Evolutionary conservation across 2,113 vertebrate species (phyloP).

Genomic region (Indicator indicator): DNA sequence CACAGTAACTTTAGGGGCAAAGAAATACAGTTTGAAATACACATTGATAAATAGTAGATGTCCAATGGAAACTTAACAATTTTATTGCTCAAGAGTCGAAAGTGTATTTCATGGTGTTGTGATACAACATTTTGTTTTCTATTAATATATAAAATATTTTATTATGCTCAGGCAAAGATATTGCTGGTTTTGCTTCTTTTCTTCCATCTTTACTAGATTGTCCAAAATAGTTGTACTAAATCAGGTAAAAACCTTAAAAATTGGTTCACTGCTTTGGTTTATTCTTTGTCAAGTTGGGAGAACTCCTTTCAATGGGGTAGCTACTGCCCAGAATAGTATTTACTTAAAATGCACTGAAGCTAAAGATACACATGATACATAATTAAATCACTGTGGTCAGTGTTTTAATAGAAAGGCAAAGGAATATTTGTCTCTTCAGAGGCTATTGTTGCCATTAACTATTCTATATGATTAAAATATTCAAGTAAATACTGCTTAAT

Average conservation of each 20-base stretch:
- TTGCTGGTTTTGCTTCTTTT: neutral
- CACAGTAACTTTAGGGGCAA: neutral
- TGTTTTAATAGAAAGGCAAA: constrained; percentile 54
- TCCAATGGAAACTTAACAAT: neutral
- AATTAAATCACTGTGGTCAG: constrained; percentile 38
- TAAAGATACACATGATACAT: neutral
- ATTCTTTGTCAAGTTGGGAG: neutral
- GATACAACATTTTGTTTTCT: neutral
- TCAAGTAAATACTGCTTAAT: constrained; percentile 64
- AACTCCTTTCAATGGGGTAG: neutral
- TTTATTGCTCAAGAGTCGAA: neutral
- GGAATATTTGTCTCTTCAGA: constrained; percentile 40
- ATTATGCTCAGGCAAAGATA: neutral
- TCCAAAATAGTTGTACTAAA: neutral
- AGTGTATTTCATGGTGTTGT: neutral
- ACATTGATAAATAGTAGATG: neutral
- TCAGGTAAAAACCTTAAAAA: neutral
- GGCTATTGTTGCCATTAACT: constrained; percentile 44
- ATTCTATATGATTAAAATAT: constrained; percentile 65
- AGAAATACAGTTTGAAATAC: neutral
- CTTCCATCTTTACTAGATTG: neutral
- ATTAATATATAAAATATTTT: neutral
- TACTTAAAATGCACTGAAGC: constrained; percentile 1
- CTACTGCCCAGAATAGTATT: neutral
- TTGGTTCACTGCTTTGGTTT: neutral